phyloP scores from a whole-genome alignment of 1,140 invertebrate genomes.

The Orius insidiosus region DNA sequence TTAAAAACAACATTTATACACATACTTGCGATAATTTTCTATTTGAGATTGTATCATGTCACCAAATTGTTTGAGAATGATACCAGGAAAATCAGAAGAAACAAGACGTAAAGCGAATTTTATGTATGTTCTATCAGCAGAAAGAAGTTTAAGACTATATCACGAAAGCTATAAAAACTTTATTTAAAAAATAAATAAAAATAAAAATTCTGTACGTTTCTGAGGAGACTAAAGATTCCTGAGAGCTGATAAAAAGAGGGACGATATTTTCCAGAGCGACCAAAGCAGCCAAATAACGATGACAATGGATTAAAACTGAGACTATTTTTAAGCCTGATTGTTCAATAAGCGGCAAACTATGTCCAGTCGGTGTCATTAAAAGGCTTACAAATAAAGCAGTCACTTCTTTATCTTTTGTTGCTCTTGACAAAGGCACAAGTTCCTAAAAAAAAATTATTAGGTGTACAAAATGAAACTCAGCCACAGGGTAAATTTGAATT shows the following conservation, averaged over 20 bases:
- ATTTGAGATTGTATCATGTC: constrained; percentile 58
- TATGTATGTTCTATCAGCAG: constrained; percentile 55
- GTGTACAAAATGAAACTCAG: no score
- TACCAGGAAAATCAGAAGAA: constrained; percentile 45
- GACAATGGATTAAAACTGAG: constrained; percentile 36
- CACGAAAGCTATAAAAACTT: constrained; percentile 23
- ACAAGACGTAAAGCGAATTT: constrained; percentile 64
- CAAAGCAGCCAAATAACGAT: constrained; percentile 50
- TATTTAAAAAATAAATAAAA: background rate
- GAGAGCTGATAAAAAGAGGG: constrained; percentile 49
- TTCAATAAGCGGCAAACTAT: constrained; percentile 52
- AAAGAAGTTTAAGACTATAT: constrained; percentile 33
- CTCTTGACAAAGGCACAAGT: constrained; percentile 28
- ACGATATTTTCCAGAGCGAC: constrained; percentile 45
- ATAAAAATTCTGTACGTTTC: constrained; percentile 22
- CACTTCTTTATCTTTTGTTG: constrained; percentile 43
- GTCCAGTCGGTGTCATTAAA: constrained; percentile 48
- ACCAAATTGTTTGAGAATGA: constrained; percentile 46
- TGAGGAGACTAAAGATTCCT: constrained; percentile 40
- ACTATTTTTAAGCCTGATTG: constrained; percentile 46
- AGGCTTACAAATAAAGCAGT: constrained; percentile 48
- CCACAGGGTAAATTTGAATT: no score
- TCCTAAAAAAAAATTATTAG: constrained; percentile 9
- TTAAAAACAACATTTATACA: constrained; percentile 11
- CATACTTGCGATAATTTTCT: constrained; percentile 37